These are phyloP conservation scores for Panurus biarmicus DNA, from an alignment of 2,113 vertebrate species.

Conservation along the genomic window DNA sequence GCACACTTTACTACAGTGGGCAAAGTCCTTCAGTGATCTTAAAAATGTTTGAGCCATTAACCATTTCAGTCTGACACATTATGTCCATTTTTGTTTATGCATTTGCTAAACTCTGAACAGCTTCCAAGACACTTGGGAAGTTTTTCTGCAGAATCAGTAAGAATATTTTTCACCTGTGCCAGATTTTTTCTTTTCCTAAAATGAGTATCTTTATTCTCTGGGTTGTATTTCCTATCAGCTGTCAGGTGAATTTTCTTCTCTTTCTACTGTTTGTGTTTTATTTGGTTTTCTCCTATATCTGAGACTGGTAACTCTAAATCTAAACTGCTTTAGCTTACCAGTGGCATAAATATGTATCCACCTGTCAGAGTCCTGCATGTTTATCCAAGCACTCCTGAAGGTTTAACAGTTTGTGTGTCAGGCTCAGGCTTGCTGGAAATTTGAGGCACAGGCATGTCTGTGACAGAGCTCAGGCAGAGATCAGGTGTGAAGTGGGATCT, in stretches of 20 bases:
- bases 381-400: background rate
- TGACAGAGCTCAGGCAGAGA: accelerated
- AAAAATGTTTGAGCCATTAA: background rate
- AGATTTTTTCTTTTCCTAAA: background rate
- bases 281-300: background rate
- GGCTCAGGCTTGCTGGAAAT: background rate
- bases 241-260: background rate
- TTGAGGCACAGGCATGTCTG: background rate
- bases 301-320: background rate
- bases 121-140: background rate
- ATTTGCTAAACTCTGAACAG: background rate
- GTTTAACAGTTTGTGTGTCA: background rate
- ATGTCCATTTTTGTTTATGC: background rate
- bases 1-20: background rate
- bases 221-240: background rate
- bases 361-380: background rate
- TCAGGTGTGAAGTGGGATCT: background rate
- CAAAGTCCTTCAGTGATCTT: background rate
- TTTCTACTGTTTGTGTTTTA: background rate
- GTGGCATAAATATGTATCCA: background rate
- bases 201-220: background rate
- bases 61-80: background rate
- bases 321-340: background rate
- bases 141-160: background rate
- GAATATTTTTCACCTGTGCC: background rate